These are phyloP conservation scores for Saccopteryx bilineata DNA, from an alignment of 2,113 vertebrate genomes.

Conservation along the genomic window DNA sequence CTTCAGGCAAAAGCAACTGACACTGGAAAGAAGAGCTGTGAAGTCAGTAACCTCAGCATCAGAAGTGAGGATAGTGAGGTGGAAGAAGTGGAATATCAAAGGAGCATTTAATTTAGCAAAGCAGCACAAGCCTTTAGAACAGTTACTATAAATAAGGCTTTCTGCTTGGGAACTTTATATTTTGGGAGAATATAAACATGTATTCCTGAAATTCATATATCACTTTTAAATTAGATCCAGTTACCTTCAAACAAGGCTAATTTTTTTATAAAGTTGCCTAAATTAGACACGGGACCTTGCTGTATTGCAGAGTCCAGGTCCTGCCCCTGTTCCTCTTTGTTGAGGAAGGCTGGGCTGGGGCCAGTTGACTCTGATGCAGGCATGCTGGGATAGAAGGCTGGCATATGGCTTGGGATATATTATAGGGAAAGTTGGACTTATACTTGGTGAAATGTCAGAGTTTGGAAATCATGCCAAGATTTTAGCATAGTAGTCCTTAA, in stretches of 20 bases:
- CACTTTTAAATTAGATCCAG: background rate
- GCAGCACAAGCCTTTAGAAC: background rate
- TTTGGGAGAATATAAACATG: background rate
- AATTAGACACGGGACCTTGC: background rate
- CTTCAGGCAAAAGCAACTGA: constrained; percentile 37
- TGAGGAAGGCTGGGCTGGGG: background rate
- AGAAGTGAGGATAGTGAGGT: constrained; percentile 1
- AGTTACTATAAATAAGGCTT: background rate
- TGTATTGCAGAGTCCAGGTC: background rate
- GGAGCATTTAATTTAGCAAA: background rate
- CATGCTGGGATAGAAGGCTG: background rate
- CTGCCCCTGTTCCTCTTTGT: background rate
- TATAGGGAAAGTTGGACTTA: background rate
- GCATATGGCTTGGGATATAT: background rate
- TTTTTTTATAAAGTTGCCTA: background rate
- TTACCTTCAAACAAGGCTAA: background rate
- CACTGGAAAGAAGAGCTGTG: constrained; percentile 23
- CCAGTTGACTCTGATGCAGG: background rate
- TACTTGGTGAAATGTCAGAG: background rate
- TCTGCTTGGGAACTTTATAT: background rate
- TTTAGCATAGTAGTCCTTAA: background rate
- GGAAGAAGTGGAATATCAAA: background rate
- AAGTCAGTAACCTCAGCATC: background rate
- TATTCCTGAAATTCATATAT: background rate
- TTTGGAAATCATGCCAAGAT: constrained; percentile 6